A percentile compares a stretch with the other conserved stretches of the same genome.
These are phyloP conservation scores for Dendrolimus kikuchii DNA, from an alignment of 1,140 invertebrate genomes.

Conservation along the genomic window DNA sequence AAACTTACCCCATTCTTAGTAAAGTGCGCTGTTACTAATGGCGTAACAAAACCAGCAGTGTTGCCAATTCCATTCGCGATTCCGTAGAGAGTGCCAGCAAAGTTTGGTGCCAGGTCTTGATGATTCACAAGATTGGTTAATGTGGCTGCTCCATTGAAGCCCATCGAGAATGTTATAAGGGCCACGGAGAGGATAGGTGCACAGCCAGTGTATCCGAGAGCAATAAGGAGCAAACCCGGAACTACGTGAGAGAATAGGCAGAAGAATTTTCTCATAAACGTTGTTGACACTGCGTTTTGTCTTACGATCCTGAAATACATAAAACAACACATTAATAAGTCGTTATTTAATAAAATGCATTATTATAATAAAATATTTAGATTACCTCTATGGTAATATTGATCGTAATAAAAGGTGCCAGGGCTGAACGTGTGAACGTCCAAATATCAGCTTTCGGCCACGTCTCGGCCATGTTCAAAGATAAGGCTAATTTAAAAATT, in stretches of 20 bases:
- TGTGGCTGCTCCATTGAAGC: constrained; percentile 87
- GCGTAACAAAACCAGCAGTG: constrained; percentile 83
- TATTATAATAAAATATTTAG: too few species aligned
- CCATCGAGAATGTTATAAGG: constrained; percentile 82
- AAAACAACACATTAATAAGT: neutral
- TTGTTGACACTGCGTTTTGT: constrained; percentile 72
- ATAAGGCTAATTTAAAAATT: too few species aligned
- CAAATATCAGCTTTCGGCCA: too few species aligned
- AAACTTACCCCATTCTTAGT: constrained; percentile 76
- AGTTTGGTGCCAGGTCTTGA: constrained; percentile 86
- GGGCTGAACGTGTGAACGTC: too few species aligned
- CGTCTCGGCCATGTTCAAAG: too few species aligned
- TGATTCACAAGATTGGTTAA: constrained; percentile 89
- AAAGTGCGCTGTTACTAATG: constrained; percentile 78
- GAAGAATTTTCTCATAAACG: constrained; percentile 81
- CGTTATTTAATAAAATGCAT: too few species aligned
- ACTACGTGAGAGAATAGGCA: constrained; percentile 81
- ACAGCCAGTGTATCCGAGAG: constrained; percentile 79
- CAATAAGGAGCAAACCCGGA: constrained; percentile 79
- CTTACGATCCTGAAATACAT: constrained; percentile 67
- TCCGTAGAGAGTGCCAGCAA: constrained; percentile 83
- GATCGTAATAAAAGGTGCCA: too few species aligned
- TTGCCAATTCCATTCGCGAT: constrained; percentile 83
- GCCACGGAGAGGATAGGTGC: constrained; percentile 76
- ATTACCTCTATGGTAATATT: too few species aligned